Evolutionary conservation across 2,113 vertebrate genomes (phyloP).

Genomic region (Odontesthes bonariensis): DNA sequence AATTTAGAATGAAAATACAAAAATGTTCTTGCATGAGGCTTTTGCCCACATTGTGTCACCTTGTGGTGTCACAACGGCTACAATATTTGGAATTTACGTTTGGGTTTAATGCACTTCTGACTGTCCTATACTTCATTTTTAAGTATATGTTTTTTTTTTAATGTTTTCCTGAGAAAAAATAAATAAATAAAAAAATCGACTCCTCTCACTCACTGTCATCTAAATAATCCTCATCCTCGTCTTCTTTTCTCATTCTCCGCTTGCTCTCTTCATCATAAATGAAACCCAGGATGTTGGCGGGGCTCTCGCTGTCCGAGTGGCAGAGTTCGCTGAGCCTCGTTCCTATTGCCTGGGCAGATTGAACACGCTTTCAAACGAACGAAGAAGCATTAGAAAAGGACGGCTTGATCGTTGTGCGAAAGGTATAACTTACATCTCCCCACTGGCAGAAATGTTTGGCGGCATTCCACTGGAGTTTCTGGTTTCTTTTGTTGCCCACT

Average conservation of each 20-base stretch:
- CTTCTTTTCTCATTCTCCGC: constrained; percentile 93
- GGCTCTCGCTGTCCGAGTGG: constrained; percentile 95
- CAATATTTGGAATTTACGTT: no score
- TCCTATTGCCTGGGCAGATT: constrained; percentile 89
- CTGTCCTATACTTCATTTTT: no score
- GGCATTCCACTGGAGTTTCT: constrained; percentile 98
- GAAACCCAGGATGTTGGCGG: constrained; percentile 95
- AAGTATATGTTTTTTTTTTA: no score
- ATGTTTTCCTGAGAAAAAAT: not conserved
- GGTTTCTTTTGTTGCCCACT: constrained; percentile 97
- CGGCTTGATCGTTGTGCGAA: no score
- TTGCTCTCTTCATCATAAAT: constrained; percentile 98
- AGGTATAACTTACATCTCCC: constrained; percentile 90
- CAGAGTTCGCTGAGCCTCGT: constrained; percentile 94
- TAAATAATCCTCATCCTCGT: constrained; percentile 98
- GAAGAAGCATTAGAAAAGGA: accelerated
- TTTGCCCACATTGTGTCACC: no score
- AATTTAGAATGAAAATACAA: no score
- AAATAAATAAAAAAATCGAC: not conserved
- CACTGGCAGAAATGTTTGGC: constrained; percentile 99
- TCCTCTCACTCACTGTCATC: constrained; percentile 92
- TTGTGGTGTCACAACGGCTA: no score
- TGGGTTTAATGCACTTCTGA: no score
- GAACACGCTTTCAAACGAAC: not conserved
- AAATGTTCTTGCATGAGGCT: no score